phyloP scores from a whole-genome alignment of 2,888 invertebrate genomes.

The Melanophora roralis region DNA sequence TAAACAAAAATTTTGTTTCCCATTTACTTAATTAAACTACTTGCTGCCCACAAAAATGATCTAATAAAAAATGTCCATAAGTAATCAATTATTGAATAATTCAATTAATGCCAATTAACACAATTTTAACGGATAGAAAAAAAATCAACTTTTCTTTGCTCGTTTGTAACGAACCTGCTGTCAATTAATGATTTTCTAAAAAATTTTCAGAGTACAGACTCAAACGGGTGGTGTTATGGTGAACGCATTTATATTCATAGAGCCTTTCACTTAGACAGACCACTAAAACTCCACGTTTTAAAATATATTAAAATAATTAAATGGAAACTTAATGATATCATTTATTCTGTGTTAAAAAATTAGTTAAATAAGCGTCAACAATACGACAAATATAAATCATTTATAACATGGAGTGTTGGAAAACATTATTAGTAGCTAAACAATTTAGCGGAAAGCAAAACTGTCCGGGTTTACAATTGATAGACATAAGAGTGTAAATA shows the following conservation, averaged over 20 bases:
- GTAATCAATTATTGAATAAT: slow-evolving; percentile 59
- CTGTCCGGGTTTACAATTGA: slow-evolving; percentile 34
- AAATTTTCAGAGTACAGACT: slow-evolving; percentile 4
- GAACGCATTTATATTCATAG: neutral
- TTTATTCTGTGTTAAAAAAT: slow-evolving; percentile 64
- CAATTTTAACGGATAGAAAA: slow-evolving; percentile 19
- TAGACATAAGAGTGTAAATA: slow-evolving; percentile 26
- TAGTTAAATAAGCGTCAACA: slow-evolving; percentile 63
- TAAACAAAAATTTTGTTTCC: slow-evolving; percentile 1
- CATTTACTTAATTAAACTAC: slow-evolving; percentile 14
- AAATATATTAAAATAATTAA: slow-evolving; percentile 38
- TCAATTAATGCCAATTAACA: slow-evolving; percentile 60
- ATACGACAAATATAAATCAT: slow-evolving; percentile 62
- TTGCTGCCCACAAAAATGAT: slow-evolving; percentile 20
- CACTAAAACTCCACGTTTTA: neutral
- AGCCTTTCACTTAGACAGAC: slow-evolving; percentile 47
- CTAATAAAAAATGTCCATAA: neutral
- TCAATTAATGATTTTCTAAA: slow-evolving; percentile 44
- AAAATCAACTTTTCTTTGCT: slow-evolving; percentile 21
- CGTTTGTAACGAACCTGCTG: slow-evolving; percentile 44
- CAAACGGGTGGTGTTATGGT: neutral
- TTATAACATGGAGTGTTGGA: slow-evolving; percentile 51
- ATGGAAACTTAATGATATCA: slow-evolving; percentile 61
- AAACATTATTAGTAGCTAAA: slow-evolving; percentile 5
- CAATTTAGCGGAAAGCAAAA: neutral